Evolutionary conservation across 2,797 vertebrate genomes (phyloP).

Genomic region (Amazona ochrocephala): DNA sequence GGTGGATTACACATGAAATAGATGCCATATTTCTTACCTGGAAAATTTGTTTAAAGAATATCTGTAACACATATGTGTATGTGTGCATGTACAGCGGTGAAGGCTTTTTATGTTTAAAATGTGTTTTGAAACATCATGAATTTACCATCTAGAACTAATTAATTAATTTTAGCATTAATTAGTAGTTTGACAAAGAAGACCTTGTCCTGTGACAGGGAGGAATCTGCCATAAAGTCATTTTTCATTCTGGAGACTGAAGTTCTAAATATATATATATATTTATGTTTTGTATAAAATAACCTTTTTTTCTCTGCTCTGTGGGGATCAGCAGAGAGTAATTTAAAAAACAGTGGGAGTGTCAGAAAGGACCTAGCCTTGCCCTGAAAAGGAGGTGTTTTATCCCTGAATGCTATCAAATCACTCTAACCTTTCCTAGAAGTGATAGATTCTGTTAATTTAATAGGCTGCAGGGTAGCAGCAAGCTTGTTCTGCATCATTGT

Average conservation of each 20-base stretch:
- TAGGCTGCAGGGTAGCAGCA: background rate
- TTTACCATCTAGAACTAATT: background rate
- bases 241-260: background rate
- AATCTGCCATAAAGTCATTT: background rate
- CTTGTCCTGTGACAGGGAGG: background rate
- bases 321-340: background rate
- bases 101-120: background rate
- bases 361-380: background rate
- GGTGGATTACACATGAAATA: background rate
- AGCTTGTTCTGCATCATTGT: background rate
- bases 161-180: background rate
- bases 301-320: background rate
- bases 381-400: background rate
- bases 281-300: background rate
- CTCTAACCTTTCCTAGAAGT: background rate
- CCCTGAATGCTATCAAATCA: conserved; percentile 4
- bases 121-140: background rate
- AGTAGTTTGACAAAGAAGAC: background rate
- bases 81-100: background rate
- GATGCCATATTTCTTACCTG: background rate
- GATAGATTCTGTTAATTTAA: conserved; percentile 45
- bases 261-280: background rate
- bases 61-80: background rate
- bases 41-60: background rate
- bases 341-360: conserved; percentile 30